Evolutionary conservation across 2,888 invertebrate species (phyloP).

Genomic region (Cyclophora albipunctata): DNA sequence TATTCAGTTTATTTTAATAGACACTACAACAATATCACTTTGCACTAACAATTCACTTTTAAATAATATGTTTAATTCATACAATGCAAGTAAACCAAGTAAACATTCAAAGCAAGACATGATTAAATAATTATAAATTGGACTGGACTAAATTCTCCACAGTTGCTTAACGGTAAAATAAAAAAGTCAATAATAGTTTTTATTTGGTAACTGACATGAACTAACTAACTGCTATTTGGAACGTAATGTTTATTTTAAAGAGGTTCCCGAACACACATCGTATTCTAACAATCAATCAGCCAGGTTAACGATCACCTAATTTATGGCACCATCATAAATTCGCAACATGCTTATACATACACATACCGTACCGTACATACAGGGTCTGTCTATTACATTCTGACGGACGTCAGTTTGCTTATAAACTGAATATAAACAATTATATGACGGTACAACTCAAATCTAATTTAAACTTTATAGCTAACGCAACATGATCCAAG

Average conservation of each 20-base stretch:
- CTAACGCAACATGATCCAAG: neutral
- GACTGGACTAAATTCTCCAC: no score
- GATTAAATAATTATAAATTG: no score
- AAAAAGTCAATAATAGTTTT: no score
- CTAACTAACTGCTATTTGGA: no score
- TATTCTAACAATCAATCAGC: slow-evolving; percentile 4
- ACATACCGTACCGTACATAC: no score
- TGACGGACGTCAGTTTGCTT: slow-evolving; percentile 8
- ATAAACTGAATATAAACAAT: slow-evolving; percentile 5
- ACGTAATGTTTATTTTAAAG: neutral
- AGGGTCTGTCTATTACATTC: neutral
- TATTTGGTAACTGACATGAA: neutral
- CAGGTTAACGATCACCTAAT: neutral
- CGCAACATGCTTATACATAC: neutral
- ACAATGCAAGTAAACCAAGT: no score
- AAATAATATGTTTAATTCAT: no score
- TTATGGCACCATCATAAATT: slow-evolving; percentile 3
- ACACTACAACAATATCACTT: no score
- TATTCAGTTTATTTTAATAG: no score
- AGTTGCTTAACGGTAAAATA: no score
- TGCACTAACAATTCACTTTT: no score
- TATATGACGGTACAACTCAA: neutral
- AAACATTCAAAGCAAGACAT: no score
- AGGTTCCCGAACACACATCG: neutral
- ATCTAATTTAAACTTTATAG: neutral